Conservation (phyloP, 2,797 vertebrate genomes). For the Oreortyx pictus region DNA sequence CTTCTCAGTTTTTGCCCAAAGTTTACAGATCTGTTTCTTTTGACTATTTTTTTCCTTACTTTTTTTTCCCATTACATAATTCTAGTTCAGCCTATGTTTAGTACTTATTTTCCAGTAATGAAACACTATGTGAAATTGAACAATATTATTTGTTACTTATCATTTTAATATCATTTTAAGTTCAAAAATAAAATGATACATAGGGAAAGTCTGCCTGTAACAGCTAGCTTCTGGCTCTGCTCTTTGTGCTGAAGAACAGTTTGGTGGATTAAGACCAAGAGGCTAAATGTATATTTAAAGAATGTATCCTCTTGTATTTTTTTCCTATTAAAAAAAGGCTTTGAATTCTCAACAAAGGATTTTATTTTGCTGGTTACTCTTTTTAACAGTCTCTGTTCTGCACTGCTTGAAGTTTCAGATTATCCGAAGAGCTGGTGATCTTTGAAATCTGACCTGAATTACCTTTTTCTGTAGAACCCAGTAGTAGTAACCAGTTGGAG, state of each 20-base stretch:
- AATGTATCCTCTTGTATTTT: slow-evolving; percentile 19
- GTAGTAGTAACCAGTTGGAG: slow-evolving; percentile 9
- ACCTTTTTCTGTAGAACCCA: slow-evolving; percentile 29
- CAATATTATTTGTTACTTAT: background rate
- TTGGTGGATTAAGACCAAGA: slow-evolving; percentile 50
- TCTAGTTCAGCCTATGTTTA: slow-evolving; percentile 27
- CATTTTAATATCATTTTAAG: slow-evolving; percentile 26
- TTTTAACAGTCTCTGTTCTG: slow-evolving; percentile 20
- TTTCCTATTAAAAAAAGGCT: slow-evolving; percentile 26
- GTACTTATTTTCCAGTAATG: background rate
- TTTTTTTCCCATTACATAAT: background rate
- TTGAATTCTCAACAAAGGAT: slow-evolving; percentile 56
- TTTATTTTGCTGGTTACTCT: slow-evolving; percentile 43
- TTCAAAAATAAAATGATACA: background rate
- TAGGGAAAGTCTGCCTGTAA: background rate
- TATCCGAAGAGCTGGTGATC: slow-evolving; percentile 48
- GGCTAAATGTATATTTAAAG: slow-evolving; percentile 68
- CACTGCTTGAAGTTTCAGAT: slow-evolving; percentile 56
- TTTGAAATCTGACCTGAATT: slow-evolving; percentile 57
- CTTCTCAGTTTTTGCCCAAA: background rate
- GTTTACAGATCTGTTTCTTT: background rate
- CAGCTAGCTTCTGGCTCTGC: background rate
- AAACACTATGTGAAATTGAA: background rate
- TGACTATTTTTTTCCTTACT: background rate
- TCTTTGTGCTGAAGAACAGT: background rate